phyloP scores from a whole-genome alignment of 2,113 vertebrate species.

The Sula dactylatra region DNA sequence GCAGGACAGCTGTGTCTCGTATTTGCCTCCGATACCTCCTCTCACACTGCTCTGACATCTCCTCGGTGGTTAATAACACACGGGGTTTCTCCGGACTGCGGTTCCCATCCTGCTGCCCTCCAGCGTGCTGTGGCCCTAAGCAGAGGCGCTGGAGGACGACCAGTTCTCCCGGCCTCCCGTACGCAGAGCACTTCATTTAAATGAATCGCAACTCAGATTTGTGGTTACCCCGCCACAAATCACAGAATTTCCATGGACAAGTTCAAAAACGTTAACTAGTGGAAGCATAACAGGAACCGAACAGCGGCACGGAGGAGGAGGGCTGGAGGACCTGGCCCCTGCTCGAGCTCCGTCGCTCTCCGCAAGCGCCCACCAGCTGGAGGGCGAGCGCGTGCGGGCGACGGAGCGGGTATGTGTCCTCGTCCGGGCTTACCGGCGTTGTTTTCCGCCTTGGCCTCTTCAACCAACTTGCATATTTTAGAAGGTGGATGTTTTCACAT shows the following conservation, averaged over 20 bases:
- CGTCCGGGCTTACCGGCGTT: too few species aligned
- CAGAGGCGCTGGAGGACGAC: background rate
- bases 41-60: background rate
- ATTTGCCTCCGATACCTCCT: background rate
- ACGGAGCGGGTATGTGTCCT: background rate
- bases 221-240: background rate
- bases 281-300: background rate
- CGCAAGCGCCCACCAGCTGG: background rate
- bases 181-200: too few species aligned
- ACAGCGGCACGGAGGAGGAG: background rate
- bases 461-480: background rate
- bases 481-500: rapidly evolving
- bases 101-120: background rate
- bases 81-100: background rate
- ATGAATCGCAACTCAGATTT: background rate
- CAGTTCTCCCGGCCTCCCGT: background rate
- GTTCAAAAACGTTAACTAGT: too few species aligned
- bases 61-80: background rate
- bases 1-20: background rate
- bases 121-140: background rate
- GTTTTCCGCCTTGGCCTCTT: background rate
- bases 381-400: background rate
- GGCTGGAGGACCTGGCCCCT: background rate
- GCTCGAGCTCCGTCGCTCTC: rapidly evolving
- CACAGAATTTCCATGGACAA: background rate